A percentile compares a stretch with the other conserved stretches of the same genome.
phyloP scores from a whole-genome alignment of 2,113 vertebrate genomes.

The Echinops telfairi region DNA sequence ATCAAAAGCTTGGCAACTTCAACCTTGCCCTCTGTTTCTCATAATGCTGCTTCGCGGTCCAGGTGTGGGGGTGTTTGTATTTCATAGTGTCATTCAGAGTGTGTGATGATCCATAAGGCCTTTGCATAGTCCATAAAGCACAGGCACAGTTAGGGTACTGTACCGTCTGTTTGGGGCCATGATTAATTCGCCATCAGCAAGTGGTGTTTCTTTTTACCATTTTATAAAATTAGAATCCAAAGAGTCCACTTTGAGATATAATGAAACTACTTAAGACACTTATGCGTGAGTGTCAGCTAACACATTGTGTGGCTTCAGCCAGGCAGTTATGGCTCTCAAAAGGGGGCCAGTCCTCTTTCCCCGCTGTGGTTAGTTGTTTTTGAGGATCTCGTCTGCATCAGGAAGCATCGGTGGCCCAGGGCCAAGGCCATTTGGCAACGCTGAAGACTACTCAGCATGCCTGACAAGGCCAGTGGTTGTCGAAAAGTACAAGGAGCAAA shows the following conservation, averaged over 20 bases:
- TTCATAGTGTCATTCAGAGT: background rate
- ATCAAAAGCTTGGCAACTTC: no score
- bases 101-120: background rate
- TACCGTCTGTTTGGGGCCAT: background rate
- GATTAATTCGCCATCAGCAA: background rate
- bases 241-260: background rate
- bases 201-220: background rate
- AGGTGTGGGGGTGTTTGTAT: no score
- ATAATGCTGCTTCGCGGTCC: no score
- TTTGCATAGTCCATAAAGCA: background rate
- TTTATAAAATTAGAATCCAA: background rate
- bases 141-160: background rate
- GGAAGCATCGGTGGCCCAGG: slow-evolving; percentile 62
- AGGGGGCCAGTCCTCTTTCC: background rate
- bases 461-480: slow-evolving; percentile 76
- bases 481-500: slow-evolving; percentile 2
- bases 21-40: no score
- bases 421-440: slow-evolving; percentile 79
- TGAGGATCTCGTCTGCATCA: slow-evolving; percentile 24
- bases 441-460: slow-evolving; percentile 67
- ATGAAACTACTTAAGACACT: background rate
- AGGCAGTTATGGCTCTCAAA: background rate
- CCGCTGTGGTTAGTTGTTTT: background rate
- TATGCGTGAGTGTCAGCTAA: background rate
- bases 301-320: background rate